Evolutionary conservation across 2,113 vertebrate species (phyloP).

Genomic region (Antigone vipio): DNA sequence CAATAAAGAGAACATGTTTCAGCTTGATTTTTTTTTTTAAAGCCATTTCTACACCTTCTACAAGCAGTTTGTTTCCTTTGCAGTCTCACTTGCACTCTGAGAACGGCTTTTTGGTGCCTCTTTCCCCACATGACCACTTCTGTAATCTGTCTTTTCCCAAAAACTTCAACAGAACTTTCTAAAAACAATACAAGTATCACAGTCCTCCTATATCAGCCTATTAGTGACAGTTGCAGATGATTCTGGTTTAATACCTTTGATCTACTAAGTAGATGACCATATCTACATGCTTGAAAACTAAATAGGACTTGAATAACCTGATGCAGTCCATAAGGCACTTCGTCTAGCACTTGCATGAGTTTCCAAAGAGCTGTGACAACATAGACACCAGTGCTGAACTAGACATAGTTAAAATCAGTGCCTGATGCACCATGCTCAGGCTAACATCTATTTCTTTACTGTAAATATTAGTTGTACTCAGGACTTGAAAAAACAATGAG

Average conservation of each 20-base stretch:
- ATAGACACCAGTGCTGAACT: background rate
- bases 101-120: background rate
- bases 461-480: background rate
- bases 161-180: background rate
- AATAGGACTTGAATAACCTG: background rate
- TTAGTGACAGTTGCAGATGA: background rate
- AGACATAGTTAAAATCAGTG: background rate
- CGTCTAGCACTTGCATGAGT: background rate
- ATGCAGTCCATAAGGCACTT: background rate
- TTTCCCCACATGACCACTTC: background rate
- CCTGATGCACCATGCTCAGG: too few relatives aligned
- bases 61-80: background rate
- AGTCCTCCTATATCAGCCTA: background rate
- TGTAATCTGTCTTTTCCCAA: background rate
- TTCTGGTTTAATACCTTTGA: background rate
- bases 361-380: background rate
- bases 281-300: background rate
- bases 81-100: background rate
- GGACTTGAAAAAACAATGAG: background rate
- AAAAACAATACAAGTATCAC: background rate
- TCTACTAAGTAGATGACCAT: background rate
- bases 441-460: background rate
- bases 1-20: background rate
- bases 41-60: background rate
- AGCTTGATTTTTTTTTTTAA: background rate